Evolutionary conservation across 2,888 invertebrate genomes (phyloP), one percentile per base, ranked within the genome.

Genomic region (Sialis lutaria): DNA sequence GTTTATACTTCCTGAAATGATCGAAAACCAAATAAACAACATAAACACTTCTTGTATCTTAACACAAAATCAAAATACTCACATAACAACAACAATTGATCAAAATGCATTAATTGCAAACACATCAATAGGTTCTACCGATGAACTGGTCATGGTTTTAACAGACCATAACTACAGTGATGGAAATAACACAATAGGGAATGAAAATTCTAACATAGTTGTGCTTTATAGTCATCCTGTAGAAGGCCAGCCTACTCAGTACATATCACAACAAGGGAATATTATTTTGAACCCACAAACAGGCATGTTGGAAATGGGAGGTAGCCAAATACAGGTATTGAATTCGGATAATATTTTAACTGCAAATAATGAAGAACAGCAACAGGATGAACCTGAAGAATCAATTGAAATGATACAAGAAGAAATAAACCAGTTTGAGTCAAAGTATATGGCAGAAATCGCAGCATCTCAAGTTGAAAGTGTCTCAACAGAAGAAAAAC

Each of bases 211-310:
- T 2, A 77, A 76, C 54, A 76, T 77, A 57, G 76, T 77, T 9
- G 76, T 77, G 42, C 68, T 77, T 12, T 77, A 77, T 54, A 75
- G 75, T 58, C 75, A 76, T 57, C 70, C 73, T 40, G 67, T 75
- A 34, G 69, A 70, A 56, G 70, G 70, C 48, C 67, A 69, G 58
- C 69, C 67, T 55, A 73, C 73, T 53, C 72, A 74, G 55, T 76
- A 65, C 54, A 64, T 67, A 35, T 62, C 64, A 6, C 63, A 64
- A 40, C 54, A 62, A 57, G 62, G 60, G 60, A 74, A 67, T 52
- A 53, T 65, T 40, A 56, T 65, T 56, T 56, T 66, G n/a, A 65
- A 65, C 50, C 64, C 65, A 1, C 61, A 64, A 52, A 63, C 64
- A 1, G 65, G 62, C 7, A 49, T 51, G 10, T 40, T 51, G 5